Evolutionary conservation across 2,888 invertebrate genomes (phyloP), one percentile per base, ranked within the genome.

Genomic region (Agrypnus murinus): DNA sequence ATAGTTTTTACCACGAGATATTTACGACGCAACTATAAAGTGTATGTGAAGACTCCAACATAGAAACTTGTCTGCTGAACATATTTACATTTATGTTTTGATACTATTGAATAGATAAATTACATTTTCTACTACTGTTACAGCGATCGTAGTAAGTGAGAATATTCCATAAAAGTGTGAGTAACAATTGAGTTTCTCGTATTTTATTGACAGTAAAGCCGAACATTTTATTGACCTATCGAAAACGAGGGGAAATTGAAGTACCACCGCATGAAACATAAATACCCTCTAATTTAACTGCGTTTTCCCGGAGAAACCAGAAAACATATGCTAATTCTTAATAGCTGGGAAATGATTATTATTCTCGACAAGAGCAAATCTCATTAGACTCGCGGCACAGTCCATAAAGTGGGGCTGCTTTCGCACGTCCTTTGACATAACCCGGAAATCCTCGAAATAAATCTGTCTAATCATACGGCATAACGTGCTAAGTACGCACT

Each of bases 401-500:
- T 77, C 77, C 78, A 79, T 81, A 80, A 80, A 80, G 78, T 78
- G 76, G 67, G 70, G 75, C 77, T 77, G 77, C 71, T 76, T 75
- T 74, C 74, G 75, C 77, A 79, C 79, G 81, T 81, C 81, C 80
- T 82, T 81, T 82, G 83, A 83, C 82, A 81, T 81, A 80, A 81
- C 79, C 80, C 81, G 81, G 81, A 83, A 84, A 83, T 84, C 82
- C 82, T 78, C 75, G 77, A 81, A 83, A 84, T 84, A 84, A 83
- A 84, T 83, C 83, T 82, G 82, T 84, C 84, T 83, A 84, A 84
- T 84, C 84, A 83, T 82, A 82, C 80, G 81, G 80, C 81, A 82
- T 84, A 83, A 84, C 82, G 83, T 84, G 82, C 82, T 81, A 83
- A 84, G 80, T 83, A 84, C 82, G 82, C 83, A 83, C 83, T 83